Conservation (phyloP, 2,113 vertebrate species). For the Dicrurus megarhynchus region DNA sequence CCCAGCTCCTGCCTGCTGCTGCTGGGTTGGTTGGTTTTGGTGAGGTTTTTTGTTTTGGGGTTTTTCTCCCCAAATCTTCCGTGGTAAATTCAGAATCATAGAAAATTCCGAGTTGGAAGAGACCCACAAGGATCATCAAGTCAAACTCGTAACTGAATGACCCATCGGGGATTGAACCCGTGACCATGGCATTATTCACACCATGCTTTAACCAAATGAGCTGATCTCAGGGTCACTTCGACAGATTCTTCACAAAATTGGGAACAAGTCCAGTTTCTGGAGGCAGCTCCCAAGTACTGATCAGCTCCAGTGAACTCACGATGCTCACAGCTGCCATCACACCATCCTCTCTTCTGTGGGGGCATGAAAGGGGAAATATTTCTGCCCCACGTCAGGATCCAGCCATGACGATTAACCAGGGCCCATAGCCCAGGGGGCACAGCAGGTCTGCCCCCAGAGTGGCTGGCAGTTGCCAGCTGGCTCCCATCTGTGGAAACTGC, state of each 20-base stretch:
- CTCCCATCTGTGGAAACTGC: slow-evolving; percentile 34
- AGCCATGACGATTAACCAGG: slow-evolving; percentile 9
- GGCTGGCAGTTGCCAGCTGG: slow-evolving; percentile 3
- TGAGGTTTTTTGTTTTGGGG: background rate
- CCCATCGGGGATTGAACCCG: background rate
- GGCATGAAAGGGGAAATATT: slow-evolving; percentile 36
- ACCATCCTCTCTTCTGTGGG: slow-evolving; percentile 2
- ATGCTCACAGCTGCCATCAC: slow-evolving; percentile 37
- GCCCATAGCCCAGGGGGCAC: background rate
- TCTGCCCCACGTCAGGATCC: background rate
- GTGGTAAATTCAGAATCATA: background rate
- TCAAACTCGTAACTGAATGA: background rate
- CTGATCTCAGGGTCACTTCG: background rate
- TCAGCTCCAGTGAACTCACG: slow-evolving; percentile 19
- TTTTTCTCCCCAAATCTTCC: background rate
- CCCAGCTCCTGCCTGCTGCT: background rate
- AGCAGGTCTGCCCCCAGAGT: slow-evolving; percentile 11
- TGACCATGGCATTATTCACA: background rate
- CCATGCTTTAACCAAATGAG: background rate
- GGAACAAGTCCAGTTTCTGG: slow-evolving; percentile 13
- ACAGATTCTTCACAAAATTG: background rate
- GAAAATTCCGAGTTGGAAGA: background rate
- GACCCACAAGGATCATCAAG: background rate
- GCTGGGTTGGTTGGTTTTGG: background rate
- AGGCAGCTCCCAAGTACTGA: slow-evolving; percentile 26